A percentile compares a stretch with the other conserved stretches of the same genome.
Conservation (phyloP, 2,797 vertebrate genomes). For the Acanthiza pusilla region DNA sequence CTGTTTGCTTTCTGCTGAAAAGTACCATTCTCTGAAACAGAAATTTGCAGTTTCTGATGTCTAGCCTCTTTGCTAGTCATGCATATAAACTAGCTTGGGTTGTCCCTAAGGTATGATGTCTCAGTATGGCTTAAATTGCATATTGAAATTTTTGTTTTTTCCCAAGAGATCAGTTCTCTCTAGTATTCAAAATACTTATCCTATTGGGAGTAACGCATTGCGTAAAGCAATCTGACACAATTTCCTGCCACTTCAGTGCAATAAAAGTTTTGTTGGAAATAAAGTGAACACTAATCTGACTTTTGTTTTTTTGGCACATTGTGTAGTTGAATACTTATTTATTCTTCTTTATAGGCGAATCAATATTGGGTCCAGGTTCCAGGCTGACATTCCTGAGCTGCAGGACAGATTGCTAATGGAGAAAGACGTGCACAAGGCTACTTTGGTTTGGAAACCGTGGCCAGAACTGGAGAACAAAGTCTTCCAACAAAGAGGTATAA, state of each 20-base stretch:
- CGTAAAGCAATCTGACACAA: constrained; percentile 10
- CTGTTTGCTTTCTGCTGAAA: neutral
- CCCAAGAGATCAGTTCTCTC: neutral
- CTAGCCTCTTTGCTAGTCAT: neutral
- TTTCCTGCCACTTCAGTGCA: neutral
- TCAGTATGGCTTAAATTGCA: neutral
- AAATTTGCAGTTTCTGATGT: neutral
- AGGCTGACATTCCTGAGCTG: constrained; percentile 86
- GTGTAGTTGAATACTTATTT: neutral
- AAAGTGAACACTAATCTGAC: neutral
- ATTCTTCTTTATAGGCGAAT: constrained; percentile 78
- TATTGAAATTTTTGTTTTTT: neutral
- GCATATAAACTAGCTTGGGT: neutral
- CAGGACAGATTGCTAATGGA: constrained; percentile 58
- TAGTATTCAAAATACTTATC: neutral
- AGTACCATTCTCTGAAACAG: neutral
- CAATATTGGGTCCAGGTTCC: constrained; percentile 87
- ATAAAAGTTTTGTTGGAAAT: neutral
- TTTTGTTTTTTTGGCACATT: neutral
- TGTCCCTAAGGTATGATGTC: neutral
- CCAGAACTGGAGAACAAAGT: constrained; percentile 79
- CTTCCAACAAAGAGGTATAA: constrained; percentile 84
- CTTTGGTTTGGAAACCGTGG: constrained; percentile 85
- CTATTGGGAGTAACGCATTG: neutral
- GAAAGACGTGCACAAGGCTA: constrained; percentile 81